A percentile compares a stretch with the other conserved stretches of the same genome.
Evolutionary conservation across 2,113 vertebrate genomes (phyloP).

Genomic region (Toxotes jaculatrix): DNA sequence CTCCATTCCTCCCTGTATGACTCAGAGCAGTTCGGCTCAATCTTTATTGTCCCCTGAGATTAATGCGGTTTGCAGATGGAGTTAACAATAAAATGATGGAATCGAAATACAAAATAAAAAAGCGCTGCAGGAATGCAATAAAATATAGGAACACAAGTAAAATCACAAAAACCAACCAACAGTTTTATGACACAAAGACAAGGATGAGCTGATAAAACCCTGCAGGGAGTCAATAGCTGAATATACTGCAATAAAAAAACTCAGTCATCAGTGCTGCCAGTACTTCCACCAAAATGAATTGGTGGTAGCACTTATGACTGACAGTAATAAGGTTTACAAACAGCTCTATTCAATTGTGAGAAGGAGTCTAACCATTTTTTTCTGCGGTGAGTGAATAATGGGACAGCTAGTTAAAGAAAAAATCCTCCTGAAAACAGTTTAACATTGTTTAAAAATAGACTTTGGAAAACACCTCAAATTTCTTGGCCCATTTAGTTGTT

Average conservation of each 20-base stretch:
- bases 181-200: constrained; percentile 32
- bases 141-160: constrained; percentile 32
- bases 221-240: constrained; percentile 50
- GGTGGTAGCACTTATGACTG: constrained; percentile 51
- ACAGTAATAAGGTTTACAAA: constrained; percentile 66
- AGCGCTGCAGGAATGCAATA: constrained; percentile 24
- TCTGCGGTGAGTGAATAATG: constrained; percentile 41
- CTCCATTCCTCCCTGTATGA: constrained; percentile 12
- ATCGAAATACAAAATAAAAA: constrained; percentile 47
- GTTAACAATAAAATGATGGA: constrained; percentile 60
- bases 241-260: constrained; percentile 31
- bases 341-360: constrained; percentile 29
- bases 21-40: constrained; percentile 34
- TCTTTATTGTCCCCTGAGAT: constrained; percentile 57
- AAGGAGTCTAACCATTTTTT: constrained; percentile 12
- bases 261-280: constrained; percentile 31
- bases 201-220: constrained; percentile 47
- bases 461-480: not conserved
- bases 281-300: constrained; percentile 28
- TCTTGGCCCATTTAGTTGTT: not conserved
- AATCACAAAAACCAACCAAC: constrained; percentile 20
- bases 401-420: constrained; percentile 38
- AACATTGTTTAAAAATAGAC: constrained; percentile 39
- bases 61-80: constrained; percentile 50
- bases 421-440: constrained; percentile 30